Conservation (phyloP, 2,113 vertebrate species). For the Holacanthus passer region DNA sequence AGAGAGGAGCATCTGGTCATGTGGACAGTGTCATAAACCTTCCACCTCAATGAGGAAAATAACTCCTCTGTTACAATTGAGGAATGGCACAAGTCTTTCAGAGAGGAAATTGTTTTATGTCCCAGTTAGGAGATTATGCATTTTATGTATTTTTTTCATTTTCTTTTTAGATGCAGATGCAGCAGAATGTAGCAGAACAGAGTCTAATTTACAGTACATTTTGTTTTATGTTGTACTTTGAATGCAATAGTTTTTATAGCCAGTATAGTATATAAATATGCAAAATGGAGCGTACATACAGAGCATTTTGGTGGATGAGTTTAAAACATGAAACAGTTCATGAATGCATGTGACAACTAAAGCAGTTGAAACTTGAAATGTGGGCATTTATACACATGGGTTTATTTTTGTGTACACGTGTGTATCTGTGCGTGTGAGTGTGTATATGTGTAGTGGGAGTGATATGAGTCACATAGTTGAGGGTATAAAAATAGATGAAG, state of each 20-base stretch:
- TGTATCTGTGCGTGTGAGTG: neutral
- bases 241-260: neutral
- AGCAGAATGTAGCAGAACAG: too few species aligned
- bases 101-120: neutral
- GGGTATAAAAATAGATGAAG: slow-evolving; percentile 22
- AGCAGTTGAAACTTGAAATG: neutral
- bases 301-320: neutral
- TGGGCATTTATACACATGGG: neutral
- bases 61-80: too few species aligned
- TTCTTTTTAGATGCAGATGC: neutral
- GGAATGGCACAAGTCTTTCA: too few species aligned
- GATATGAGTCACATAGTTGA: slow-evolving; percentile 9
- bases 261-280: neutral
- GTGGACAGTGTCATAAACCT: neutral
- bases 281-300: neutral
- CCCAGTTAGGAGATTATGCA: too few species aligned
- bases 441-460: neutral
- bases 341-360: neutral
- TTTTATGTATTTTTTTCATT: neutral
- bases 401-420: slow-evolving; percentile 10
- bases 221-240: neutral
- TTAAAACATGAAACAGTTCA: too few species aligned
- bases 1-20: neutral
- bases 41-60: too few species aligned
- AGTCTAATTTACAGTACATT: too few species aligned